Evolutionary conservation across 2,113 vertebrate genomes (phyloP).

Genomic region (Paramisgurnus dabryanus): DNA sequence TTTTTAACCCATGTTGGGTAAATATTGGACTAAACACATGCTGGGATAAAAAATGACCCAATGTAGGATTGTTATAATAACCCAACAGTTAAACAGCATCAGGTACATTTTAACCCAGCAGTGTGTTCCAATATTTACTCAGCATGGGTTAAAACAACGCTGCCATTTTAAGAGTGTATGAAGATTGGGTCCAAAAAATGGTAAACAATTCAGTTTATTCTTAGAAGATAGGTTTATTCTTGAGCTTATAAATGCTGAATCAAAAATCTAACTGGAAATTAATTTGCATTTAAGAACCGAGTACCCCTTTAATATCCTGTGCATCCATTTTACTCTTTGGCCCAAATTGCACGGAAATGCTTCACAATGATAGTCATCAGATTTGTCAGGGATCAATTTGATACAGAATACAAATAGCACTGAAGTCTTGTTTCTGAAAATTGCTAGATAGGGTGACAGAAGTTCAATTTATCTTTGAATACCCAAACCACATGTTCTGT

Average conservation of each 20-base stretch:
- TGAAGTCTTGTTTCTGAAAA: slow-evolving; percentile 2
- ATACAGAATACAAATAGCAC: neutral
- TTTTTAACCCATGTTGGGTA: too few species aligned
- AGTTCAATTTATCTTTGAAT: neutral
- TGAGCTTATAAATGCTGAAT: neutral
- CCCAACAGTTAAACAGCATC: too few species aligned
- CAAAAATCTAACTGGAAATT: neutral
- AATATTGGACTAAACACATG: too few species aligned
- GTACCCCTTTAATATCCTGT: slow-evolving; percentile 1
- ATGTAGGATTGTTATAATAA: too few species aligned
- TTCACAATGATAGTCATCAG: neutral
- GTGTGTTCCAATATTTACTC: too few species aligned
- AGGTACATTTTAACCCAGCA: too few species aligned
- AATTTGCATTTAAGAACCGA: slow-evolving; percentile 17
- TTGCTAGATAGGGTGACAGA: slow-evolving; percentile 15
- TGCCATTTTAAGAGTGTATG: too few species aligned
- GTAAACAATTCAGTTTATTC: neutral
- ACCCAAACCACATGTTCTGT: neutral
- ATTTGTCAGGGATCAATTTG: slow-evolving; percentile 20
- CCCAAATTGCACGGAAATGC: slow-evolving; percentile 2
- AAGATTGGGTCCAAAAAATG: neutral
- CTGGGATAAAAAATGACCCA: too few species aligned
- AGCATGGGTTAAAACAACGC: too few species aligned
- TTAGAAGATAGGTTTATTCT: neutral
- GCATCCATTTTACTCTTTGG: neutral